Base-by-base conservation (phyloP, 64 coral and sea anemone genomes). In the Hydrozoanthus tunicans region DNA sequence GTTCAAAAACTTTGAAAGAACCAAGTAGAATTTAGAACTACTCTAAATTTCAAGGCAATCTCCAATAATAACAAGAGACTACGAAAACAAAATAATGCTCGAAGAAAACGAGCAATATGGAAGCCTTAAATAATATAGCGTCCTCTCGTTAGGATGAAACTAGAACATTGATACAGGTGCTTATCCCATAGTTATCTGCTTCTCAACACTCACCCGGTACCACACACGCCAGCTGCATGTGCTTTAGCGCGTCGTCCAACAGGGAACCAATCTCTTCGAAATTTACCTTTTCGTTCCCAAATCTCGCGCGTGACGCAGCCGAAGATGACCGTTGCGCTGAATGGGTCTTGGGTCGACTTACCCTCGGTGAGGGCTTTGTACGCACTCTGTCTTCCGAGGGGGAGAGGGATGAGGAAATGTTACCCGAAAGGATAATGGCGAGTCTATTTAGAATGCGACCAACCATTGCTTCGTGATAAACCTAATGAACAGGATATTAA, bases 381-480 rank as follows among this genome's bases (percentile, higher is more conserved):
- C 78, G 92, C 53, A 20, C 71, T 20, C 79, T 25, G 1, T 70
- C 70, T 83, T 83, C 88, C 11, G 72, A 67, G 32, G 93, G 25
- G 53, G 82, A 54, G 17, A 71, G 58, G 8, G 90, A 24, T 43
- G 74, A 27, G 55, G 79, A 77, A 6, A 85, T 75, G 56, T 84
- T 73, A 62, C 93, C 85, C 71, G 81, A 17, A 27, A 62, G 15
- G 25, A 85, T 12, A 90, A 76, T 60, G 70, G 89, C 76, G 90
- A 78, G 84, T 68, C 91, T 77, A 82, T 90, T 78, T 8, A 96
- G 83, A 56, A 96, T 60, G 3, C 83, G 92, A 60, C 95, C 95
- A 54, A 96, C 64, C 66, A 79, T 83, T 77, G 95, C 92, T 63
- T 91, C 83, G 65, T 92, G 92, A 73, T 92, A 54, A 58, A 89